A percentile compares a stretch with the other conserved stretches of the same genome.
phyloP scores from a whole-genome alignment of 2,113 vertebrate species.

The Saccopteryx leptura region DNA sequence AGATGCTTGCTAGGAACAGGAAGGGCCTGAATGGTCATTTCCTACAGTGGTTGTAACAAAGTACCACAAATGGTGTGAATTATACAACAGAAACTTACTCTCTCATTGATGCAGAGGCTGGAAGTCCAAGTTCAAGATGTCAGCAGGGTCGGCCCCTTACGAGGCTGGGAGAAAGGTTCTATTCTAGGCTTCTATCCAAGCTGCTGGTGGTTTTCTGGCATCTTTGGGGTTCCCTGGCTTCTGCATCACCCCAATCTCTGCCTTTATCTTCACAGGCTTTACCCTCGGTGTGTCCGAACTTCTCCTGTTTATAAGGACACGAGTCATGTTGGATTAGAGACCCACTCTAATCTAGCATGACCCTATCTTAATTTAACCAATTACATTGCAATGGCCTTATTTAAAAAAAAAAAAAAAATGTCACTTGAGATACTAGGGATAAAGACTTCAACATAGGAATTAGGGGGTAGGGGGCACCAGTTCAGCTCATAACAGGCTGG shows the following conservation, averaged over 20 bases:
- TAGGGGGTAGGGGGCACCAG: fast-evolving
- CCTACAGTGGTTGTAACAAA: not conserved
- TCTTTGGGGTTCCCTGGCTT: not conserved
- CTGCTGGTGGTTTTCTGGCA: too few species aligned
- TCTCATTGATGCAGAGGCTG: not conserved
- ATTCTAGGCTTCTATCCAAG: too few species aligned
- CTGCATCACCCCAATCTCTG: not conserved
- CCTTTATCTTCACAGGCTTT: not conserved
- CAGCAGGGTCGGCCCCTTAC: fast-evolving
- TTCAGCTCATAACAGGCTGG: not conserved
- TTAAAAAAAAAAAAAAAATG: conserved; percentile 19
- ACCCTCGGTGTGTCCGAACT: not conserved
- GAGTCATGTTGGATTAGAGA: not conserved
- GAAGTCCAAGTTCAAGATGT: not conserved
- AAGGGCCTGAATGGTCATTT: fast-evolving
- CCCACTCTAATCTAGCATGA: not conserved
- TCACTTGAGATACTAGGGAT: not conserved
- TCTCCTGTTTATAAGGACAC: not conserved
- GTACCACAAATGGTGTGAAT: too few species aligned
- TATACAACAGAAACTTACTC: too few species aligned
- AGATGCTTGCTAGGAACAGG: fast-evolving
- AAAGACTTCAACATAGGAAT: not conserved
- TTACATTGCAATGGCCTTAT: not conserved
- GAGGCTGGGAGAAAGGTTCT: too few species aligned
- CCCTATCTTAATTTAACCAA: not conserved